Evolutionary conservation across 1,140 invertebrate species (phyloP).

Genomic region (Mya arenaria): DNA sequence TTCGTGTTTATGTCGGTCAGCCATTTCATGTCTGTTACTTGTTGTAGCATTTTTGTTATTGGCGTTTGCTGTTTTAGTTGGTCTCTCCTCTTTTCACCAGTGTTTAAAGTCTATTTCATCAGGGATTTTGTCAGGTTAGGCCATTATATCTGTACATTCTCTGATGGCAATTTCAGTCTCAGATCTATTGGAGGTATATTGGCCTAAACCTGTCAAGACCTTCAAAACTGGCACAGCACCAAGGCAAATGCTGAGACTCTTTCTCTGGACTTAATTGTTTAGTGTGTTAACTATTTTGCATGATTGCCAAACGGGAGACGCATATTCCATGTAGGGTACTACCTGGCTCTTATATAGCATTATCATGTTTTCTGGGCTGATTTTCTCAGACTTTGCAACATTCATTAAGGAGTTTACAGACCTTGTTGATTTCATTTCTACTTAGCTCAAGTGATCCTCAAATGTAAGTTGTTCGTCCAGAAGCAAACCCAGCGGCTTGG

Average conservation of each 20-base stretch:
- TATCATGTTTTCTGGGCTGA: neutral
- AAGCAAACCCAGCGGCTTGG: slow-evolving; percentile 10
- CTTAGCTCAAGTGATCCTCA: slow-evolving; percentile 3
- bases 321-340: slow-evolving; percentile 32
- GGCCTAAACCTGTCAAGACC: neutral
- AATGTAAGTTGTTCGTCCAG: slow-evolving; percentile 26
- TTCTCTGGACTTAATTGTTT: slow-evolving; percentile 4
- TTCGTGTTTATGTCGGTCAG: neutral
- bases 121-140: neutral
- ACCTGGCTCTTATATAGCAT: slow-evolving; percentile 9
- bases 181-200: slow-evolving; percentile 1
- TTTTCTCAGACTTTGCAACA: neutral
- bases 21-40: slow-evolving; percentile 1
- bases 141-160: slow-evolving; percentile 10
- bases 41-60: neutral
- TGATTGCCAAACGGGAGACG: slow-evolving; percentile 23
- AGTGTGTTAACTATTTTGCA: neutral
- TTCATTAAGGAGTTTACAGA: neutral
- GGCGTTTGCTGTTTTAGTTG: neutral
- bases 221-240: neutral
- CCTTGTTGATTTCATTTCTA: neutral
- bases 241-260: neutral
- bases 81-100: neutral
- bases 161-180: neutral
- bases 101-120: neutral